Percentiles rank a stretch among this genome's conserved stretches.
phyloP scores from a whole-genome alignment of 1,140 invertebrate genomes.

The Adoxophyes honmai region DNA sequence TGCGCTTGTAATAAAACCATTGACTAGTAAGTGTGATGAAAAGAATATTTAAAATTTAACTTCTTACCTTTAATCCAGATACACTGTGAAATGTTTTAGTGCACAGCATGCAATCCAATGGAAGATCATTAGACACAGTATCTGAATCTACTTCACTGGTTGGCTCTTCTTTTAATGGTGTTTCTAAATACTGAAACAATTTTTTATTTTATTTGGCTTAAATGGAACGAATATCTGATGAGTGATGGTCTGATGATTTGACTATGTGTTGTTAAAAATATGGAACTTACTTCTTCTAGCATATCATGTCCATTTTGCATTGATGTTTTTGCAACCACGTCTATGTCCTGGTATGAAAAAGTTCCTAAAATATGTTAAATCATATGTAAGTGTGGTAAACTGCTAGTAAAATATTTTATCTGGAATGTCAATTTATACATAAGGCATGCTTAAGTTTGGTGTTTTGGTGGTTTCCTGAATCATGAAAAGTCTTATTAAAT shows the following conservation, averaged over 20 bases:
- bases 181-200: slow-evolving; percentile 5
- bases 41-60: not conserved
- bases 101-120: slow-evolving; percentile 58
- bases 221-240: too few relatives aligned
- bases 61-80: slow-evolving; percentile 53
- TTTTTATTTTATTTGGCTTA: too few relatives aligned
- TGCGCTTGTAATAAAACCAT: too few relatives aligned
- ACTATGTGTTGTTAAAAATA: not conserved
- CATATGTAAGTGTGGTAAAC: too few relatives aligned
- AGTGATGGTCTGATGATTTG: too few relatives aligned
- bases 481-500: not conserved
- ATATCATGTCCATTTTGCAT: not conserved
- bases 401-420: too few relatives aligned
- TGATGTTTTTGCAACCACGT: not conserved
- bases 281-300: not conserved
- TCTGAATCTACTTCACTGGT: slow-evolving; percentile 44
- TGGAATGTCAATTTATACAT: too few relatives aligned
- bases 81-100: slow-evolving; percentile 48
- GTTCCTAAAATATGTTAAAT: not conserved
- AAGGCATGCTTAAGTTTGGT: too few relatives aligned
- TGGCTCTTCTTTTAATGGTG: slow-evolving; percentile 49
- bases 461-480: too few relatives aligned
- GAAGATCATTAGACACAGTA: slow-evolving; percentile 27
- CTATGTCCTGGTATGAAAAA: not conserved
- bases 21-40: too few relatives aligned